Base-by-base conservation (phyloP, 1,140 invertebrate species). In the Drosophila ercepeae region DNA sequence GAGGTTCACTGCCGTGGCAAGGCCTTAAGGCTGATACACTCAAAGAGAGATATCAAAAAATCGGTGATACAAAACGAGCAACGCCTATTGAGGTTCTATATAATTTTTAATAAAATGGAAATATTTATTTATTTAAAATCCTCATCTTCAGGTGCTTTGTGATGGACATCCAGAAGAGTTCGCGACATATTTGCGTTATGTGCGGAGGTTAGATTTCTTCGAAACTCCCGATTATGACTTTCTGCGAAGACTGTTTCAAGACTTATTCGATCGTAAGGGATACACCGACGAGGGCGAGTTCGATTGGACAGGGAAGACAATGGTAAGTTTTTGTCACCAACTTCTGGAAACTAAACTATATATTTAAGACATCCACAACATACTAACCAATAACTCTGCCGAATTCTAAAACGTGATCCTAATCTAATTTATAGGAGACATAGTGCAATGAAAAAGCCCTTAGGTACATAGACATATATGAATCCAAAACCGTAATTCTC, bases 171-270 rank as follows among this genome's bases (percentile, higher is more conserved):
- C 99, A 64, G 97, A 98, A 92, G 97, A 98, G 92, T 96, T 99
- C 94, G 97, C 98, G 67, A 98, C 97, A 89, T 99, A 99, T 93
- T 94, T 99, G 75, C 95, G 97, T 78, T 99, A 99, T 93, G 98
- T 99, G 55, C 94, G 99, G 81, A 95, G 97, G 91, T 94, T 99
- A 90, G 98, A 99, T 92, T 99, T 99, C 93, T 99, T 99, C 93
- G 99, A 99, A 94, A 99, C 98, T 61, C 99, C 99, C 23, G 98
- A 99, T 92, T 99, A 99, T 93, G 98, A 99, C 92, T 99, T 99
- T 94, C 94, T 99, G 90, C 94, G 98, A 81, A 97, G 97, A 92
- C 94, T 99, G 90, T 99, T 99, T 93, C 95, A 96, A 92, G 97
- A 98, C 93, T 94, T 99, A 84, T 98, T 98, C 93, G 97, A 98